Evolutionary conservation across 2,797 vertebrate genomes (phyloP).

Genomic region (Acanthurus tractus): DNA sequence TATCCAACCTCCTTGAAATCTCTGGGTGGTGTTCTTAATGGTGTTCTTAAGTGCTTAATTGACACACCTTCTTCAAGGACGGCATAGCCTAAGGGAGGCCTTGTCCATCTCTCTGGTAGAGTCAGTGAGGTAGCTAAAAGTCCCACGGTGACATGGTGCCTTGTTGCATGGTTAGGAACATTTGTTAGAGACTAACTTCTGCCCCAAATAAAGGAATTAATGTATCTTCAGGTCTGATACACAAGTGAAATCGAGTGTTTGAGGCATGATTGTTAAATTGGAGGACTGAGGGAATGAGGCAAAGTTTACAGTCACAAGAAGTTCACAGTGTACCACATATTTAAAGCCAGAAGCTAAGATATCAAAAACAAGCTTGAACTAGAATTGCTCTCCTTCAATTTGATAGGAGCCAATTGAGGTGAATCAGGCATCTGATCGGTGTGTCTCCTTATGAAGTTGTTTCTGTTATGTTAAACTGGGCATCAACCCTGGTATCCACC

Average conservation of each 20-base stretch:
- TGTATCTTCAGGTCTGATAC: not conserved
- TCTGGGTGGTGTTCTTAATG: not conserved
- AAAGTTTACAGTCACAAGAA: not conserved
- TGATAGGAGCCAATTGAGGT: not conserved
- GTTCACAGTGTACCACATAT: slow-evolving; percentile 1
- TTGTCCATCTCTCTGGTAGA: not conserved
- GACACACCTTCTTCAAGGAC: not conserved
- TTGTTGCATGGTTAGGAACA: not conserved
- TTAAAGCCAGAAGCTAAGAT: not conserved
- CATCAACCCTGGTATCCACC: not conserved
- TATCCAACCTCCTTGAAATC: slow-evolving; percentile 3
- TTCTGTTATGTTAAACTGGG: not conserved
- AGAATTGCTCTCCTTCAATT: slow-evolving; percentile 11
- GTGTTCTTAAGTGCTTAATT: too few relatives aligned
- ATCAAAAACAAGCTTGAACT: not conserved
- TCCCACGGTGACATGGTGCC: not conserved
- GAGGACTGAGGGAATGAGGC: too few relatives aligned
- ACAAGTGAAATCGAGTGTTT: not conserved
- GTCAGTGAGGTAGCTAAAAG: not conserved
- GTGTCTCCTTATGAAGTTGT: not conserved
- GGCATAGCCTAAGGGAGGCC: not conserved
- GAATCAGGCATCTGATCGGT: not conserved
- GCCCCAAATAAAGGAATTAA: not conserved
- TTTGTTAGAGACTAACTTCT: not conserved
- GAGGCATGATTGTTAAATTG: too few relatives aligned